Base-by-base conservation (phyloP, 2,113 vertebrate genomes). In the Paradoxurus hermaphroditus region DNA sequence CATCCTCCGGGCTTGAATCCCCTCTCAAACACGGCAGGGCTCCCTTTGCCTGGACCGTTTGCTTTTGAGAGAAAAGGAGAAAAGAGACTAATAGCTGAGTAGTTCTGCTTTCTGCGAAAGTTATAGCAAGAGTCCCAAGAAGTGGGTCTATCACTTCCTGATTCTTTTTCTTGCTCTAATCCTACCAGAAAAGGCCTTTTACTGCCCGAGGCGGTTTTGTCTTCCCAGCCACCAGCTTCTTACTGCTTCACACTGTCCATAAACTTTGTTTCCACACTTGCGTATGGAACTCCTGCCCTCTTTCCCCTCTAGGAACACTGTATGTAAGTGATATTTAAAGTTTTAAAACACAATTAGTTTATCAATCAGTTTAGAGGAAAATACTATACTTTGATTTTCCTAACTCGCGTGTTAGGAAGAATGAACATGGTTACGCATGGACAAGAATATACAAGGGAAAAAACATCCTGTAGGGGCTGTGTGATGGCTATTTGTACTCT, bases 61-160 rank as follows among this genome's bases (percentile, higher is more conserved):
- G 68, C 72, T 56, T 77, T 63, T 53, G 90, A 91, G 59, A 85
- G 82, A 90, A 90, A 94, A 79, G 39, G 78, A 92, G 46, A 82
- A 95, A 91, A 77, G 18, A 90, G 77, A 86, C 78, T 34, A 96
- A 83, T 2, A 59, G 90, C 46, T 18, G 62, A 46, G 23, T 31
- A 93, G 91, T 93, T 96, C 92, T 95, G 72, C 63, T 97, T 98
- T 95, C 90, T 86, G 49, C 49, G 93, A 70, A 75, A 9, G 63
- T 65, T 72, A 44, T 7, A 91, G 51, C 49, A 91, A 82, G n/a
- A 93, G 84, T n/a, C 41, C 46, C 51, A 56, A 34, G 73, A 63
- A 63, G 59, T 23, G 44, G 68, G 75, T 27, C 36, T 49, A 67
- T 93, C 73, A 16, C 84, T 97, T 97, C 96, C 96, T 91, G 83